A percentile compares a stretch with the other conserved stretches of the same genome.
These are phyloP conservation scores for Crocodylus rhombifer DNA, from an alignment of 2,797 vertebrate genomes.

Conservation along the genomic window DNA sequence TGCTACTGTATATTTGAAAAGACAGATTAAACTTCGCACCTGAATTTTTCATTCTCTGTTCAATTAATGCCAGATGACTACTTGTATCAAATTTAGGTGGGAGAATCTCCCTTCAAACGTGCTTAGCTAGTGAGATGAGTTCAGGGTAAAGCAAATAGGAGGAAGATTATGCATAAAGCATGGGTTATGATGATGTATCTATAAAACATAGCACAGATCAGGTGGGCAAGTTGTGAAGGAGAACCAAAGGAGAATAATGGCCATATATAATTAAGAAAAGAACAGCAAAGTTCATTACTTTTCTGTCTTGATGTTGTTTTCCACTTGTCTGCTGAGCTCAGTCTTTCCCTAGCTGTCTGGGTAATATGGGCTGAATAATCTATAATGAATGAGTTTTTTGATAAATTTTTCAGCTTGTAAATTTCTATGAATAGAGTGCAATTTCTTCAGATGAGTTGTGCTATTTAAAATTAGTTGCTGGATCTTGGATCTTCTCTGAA, in stretches of 20 bases:
- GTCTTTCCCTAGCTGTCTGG: background rate
- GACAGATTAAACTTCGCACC: constrained; percentile 28
- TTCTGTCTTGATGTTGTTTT: background rate
- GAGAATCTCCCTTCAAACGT: constrained; percentile 8
- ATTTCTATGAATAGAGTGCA: background rate
- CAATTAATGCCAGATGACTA: constrained; percentile 24
- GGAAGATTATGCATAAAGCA: background rate
- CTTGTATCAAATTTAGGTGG: background rate
- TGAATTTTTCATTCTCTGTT: constrained; percentile 16
- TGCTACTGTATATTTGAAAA: background rate
- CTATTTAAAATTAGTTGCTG: background rate
- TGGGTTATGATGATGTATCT: background rate
- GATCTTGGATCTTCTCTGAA: background rate
- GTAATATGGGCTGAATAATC: background rate
- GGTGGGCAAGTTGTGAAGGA: background rate
- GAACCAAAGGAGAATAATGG: background rate
- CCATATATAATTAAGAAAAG: background rate
- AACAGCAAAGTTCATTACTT: background rate
- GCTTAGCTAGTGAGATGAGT: background rate
- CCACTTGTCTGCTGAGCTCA: background rate
- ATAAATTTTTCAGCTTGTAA: background rate
- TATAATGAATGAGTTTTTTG: background rate
- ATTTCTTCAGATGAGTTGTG: background rate
- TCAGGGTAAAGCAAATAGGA: background rate
- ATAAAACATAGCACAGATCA: background rate